Percentiles rank a stretch among this genome's conserved stretches.
phyloP scores from a whole-genome alignment of 2,888 invertebrate species.

The Acanthosepion pharaonis region DNA sequence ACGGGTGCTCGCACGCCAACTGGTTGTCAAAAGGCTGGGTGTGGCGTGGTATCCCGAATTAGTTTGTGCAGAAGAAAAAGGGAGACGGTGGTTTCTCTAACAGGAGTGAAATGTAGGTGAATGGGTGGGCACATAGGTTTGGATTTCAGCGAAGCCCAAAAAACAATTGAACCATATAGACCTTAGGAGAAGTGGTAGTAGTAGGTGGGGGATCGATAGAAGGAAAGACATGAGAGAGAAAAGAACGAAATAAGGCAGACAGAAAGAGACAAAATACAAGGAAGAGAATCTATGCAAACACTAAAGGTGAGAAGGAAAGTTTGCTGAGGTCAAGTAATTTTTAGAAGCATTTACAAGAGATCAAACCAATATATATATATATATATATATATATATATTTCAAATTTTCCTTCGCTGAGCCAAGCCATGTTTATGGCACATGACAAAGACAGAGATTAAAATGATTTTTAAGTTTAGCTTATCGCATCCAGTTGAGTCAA shows the following conservation, averaged over 20 bases:
- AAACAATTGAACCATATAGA: constrained; percentile 21
- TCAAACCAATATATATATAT: no score
- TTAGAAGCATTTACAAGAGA: neutral
- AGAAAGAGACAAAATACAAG: neutral
- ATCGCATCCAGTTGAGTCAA: no score
- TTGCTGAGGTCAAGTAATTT: neutral
- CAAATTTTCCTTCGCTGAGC: no score
- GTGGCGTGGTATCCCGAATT: neutral
- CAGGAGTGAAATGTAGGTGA: neutral
- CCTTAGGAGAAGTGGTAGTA: neutral
- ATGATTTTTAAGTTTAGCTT: no score
- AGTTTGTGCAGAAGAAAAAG: neutral
- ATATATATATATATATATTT: no score
- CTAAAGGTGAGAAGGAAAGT: neutral
- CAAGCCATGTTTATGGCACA: neutral
- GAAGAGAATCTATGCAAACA: neutral
- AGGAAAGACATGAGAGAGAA: neutral
- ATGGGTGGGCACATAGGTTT: neutral
- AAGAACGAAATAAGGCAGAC: neutral
- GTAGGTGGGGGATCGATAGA: neutral
- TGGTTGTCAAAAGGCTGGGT: neutral
- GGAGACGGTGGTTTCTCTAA: neutral
- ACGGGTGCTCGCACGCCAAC: neutral
- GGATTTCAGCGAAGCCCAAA: neutral
- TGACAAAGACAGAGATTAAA: neutral